phyloP scores from a whole-genome alignment of 2,797 vertebrate species.

The Lacerta agilis region DNA sequence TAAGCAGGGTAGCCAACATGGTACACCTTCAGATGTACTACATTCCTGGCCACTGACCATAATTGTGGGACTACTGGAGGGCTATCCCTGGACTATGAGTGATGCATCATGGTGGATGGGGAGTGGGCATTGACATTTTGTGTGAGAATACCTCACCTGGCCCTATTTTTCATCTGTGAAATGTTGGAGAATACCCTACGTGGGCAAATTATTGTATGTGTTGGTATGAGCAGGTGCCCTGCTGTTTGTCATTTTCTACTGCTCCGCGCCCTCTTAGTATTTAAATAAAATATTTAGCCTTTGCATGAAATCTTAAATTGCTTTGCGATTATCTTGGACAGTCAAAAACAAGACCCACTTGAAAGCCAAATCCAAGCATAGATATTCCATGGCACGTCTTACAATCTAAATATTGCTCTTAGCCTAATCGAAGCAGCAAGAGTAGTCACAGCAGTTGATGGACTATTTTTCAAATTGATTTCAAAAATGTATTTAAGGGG shows the following conservation, averaged over 20 bases:
- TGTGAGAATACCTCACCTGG: neutral
- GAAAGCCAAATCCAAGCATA: slow-evolving; percentile 79
- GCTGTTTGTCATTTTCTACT: slow-evolving; percentile 29
- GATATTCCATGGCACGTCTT: slow-evolving; percentile 81
- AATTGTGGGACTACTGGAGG: too few species aligned
- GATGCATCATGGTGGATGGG: neutral
- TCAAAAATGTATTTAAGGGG: slow-evolving; percentile 99
- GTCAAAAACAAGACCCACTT: slow-evolving; percentile 75
- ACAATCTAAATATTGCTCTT: slow-evolving; percentile 89
- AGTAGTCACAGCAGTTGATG: slow-evolving; percentile 96
- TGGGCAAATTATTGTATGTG: neutral
- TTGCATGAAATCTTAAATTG: slow-evolving; percentile 78
- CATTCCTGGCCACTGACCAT: too few species aligned
- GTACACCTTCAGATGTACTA: too few species aligned
- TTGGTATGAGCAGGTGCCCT: slow-evolving; percentile 5
- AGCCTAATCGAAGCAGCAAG: slow-evolving; percentile 86
- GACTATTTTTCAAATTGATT: slow-evolving; percentile 99
- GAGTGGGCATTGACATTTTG: neutral
- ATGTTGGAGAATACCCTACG: too few species aligned
- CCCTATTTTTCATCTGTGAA: neutral
- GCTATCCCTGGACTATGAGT: too few species aligned
- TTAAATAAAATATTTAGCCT: slow-evolving; percentile 80
- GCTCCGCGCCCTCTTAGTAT: slow-evolving; percentile 56
- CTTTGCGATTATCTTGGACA: slow-evolving; percentile 72
- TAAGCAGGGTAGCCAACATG: too few species aligned